Evolutionary conservation across 1,140 invertebrate genomes (phyloP).

Genomic region (Sarcophaga peregrina): DNA sequence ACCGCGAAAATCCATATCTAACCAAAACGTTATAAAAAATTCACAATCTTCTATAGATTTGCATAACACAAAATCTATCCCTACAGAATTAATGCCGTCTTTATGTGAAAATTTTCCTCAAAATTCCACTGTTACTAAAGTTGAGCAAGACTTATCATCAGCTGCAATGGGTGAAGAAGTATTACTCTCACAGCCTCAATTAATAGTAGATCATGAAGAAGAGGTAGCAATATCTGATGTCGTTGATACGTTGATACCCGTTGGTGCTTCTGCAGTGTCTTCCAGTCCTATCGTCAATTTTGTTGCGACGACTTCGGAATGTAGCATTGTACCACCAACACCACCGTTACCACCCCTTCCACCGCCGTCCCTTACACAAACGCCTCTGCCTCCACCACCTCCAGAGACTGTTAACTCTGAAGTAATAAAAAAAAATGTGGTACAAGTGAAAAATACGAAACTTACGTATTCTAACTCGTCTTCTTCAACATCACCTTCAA

Average conservation of each 20-base stretch:
- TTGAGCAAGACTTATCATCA: constrained; percentile 9
- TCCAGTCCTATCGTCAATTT: not conserved
- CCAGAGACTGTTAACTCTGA: constrained; percentile 41
- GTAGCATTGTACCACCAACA: constrained; percentile 53
- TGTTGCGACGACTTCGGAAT: constrained; percentile 44
- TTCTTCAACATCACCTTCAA: constrained; percentile 38
- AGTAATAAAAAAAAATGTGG: not conserved
- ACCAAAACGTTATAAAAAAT: not conserved
- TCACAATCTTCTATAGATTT: no score
- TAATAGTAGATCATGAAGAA: constrained; percentile 61
- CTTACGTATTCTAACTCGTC: constrained; percentile 6
- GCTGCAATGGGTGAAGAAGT: not conserved
- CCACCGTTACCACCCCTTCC: constrained; percentile 41
- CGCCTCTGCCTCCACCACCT: constrained; percentile 41
- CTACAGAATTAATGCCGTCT: not conserved
- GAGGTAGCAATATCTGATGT: constrained; percentile 51
- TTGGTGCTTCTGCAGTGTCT: not conserved
- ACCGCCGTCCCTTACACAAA: constrained; percentile 27
- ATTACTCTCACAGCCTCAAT: constrained; percentile 48
- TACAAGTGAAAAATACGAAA: constrained; percentile 33
- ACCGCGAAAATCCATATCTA: constrained; percentile 42
- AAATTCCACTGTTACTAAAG: not conserved
- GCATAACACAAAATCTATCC: not conserved
- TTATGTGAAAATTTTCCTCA: not conserved
- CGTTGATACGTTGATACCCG: constrained; percentile 31